Base-by-base conservation (phyloP, 2,797 vertebrate genomes). In the Meda fulgida region DNA sequence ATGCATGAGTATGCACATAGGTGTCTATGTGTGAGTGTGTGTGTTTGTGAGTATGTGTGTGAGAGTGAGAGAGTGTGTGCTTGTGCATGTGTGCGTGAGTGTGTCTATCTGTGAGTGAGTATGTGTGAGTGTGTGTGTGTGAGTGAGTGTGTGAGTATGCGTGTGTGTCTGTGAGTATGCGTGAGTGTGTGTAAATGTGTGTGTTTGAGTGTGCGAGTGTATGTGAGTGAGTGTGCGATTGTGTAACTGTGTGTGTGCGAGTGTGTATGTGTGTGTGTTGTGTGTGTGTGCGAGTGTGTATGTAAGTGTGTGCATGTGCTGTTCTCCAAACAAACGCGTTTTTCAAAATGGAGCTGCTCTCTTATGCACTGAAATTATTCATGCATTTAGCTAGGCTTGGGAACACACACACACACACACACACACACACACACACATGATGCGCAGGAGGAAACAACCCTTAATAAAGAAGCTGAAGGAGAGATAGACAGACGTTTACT, bases 361-460 rank as follows among this genome's bases (percentile, higher is more conserved):
- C 58, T 73, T 40, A 71, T 36, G 48, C 63, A 58, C 73, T 63
- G 83, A 46, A 87, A 85, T 85, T 85, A 84, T 85, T 82, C 70
- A 87, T 85, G 73, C 73, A 55, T 78, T 84, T 78, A 65, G 72
- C 46, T 43, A 75, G 43, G 40, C 81, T 36, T 76, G 31, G 48
- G 60, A 63, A 81, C 21, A 60, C 34, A 66, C 18, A 63, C 76
- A 71, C 75, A 36, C 8, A 72, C 36, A 63, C 78, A 51, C 36
- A 21, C 18, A 19, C 51, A 19, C 51, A 21, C 53, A 51, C 48
- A 66, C 19, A 66, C 46, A 46, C 55, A 81, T 55, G 31, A 66
- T 78, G 73, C 78, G 38, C 48, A 73, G 76, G 69, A 86, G 55
- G 63, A 31, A 85, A 69, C 51, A 55, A 81, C 43, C 65, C 75